Base-by-base conservation (phyloP, 2,113 vertebrate genomes). In the Bos indicus region DNA sequence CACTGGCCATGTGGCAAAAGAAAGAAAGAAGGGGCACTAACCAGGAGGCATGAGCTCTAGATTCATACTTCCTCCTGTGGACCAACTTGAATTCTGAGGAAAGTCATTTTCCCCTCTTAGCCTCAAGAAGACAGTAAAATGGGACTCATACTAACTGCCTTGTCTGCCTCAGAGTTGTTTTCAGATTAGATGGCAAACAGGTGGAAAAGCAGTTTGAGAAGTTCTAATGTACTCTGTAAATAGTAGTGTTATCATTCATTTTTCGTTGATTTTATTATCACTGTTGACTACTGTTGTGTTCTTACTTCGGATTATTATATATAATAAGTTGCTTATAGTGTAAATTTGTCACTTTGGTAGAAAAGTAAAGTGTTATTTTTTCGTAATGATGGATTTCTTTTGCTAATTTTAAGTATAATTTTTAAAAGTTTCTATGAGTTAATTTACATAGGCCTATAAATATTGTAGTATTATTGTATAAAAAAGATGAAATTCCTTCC, bases 381-480 rank as follows among this genome's bases (percentile, higher is more conserved):
- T 95, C 17, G 46, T 77, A 56, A 21, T 84, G 30, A 15, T 96
- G 52, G 83, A 26, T 95, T 64, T 57, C 26, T 64, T 92, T 51
- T 83, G 85, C 88, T 92, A 96, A 92, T 93, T 90, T 54, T 93
- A 67, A 48, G 13, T 92, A 51, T 9, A 88, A n/a, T 78, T 64
- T 57, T 89, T n/a, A 6, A 59, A 95, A 59, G 40, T 83, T 82
- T 80, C 78, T 92, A 54, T 51, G 51, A n/a, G 23, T 87, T 74
- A 21, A 46, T 93, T 90, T 62, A 52, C 36, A 14, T 74, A 62
- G 81, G 59, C 10, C 28, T 46, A 60, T 7, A 82, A 51, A 26
- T 97, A 62, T 28, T 90, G 3, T 90, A 92, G 12, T 59, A 16
- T 26, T 60, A 54, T 48, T 12, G 23, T 60, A 25, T 91, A 87